Evolutionary conservation across 2,113 vertebrate genomes (phyloP).

Genomic region (Uria lomvia): DNA sequence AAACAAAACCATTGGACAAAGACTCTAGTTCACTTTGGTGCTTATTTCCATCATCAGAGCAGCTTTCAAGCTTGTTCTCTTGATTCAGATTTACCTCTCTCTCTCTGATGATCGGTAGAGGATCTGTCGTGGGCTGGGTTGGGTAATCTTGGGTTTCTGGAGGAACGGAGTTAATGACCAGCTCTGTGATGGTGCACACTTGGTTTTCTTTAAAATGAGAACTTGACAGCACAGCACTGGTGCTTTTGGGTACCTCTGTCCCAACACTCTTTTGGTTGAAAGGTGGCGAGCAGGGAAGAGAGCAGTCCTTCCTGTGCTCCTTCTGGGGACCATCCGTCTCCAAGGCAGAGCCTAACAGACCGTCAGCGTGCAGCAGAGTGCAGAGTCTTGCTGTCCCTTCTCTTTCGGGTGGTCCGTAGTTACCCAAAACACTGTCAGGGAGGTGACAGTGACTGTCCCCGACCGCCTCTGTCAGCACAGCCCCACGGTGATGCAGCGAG

Average conservation of each 20-base stretch:
- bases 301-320: neutral
- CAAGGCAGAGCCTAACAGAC: neutral
- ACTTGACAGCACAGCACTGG: neutral
- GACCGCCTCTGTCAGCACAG: fast-evolving
- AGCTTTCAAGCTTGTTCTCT: neutral
- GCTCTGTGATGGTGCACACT: neutral
- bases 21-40: neutral
- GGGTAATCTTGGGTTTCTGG: slow-evolving; percentile 47
- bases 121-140: neutral
- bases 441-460: neutral
- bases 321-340: neutral
- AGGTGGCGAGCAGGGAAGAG: neutral
- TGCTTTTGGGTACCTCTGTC: neutral
- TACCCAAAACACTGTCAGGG: neutral
- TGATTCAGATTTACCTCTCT: neutral
- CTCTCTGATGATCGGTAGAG: slow-evolving; percentile 27
- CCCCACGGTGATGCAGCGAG: neutral
- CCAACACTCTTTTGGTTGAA: neutral
- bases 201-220: slow-evolving; percentile 8
- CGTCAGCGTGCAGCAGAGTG: neutral
- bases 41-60: neutral
- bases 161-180: neutral
- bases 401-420: neutral
- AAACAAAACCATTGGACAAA: neutral
- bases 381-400: neutral